Evolutionary conservation across 2,888 invertebrate species (phyloP).

Genomic region (Taphrorychus bicolor): DNA sequence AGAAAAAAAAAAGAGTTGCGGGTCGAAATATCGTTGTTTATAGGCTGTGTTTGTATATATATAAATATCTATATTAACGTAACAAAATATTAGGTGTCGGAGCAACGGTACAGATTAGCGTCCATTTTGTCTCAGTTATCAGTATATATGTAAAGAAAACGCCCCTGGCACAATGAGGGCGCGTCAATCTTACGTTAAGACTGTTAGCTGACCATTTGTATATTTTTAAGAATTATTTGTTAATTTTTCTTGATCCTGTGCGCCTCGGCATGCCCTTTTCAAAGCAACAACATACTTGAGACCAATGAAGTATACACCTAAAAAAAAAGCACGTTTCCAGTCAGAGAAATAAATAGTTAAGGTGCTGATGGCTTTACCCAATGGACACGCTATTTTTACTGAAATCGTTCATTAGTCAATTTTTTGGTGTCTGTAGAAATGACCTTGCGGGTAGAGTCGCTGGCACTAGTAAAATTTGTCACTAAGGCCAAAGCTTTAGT

Average conservation of each 20-base stretch:
- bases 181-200: slow-evolving; percentile 57
- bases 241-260: slow-evolving; percentile 50
- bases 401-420: no score
- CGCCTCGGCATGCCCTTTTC: slow-evolving; percentile 33
- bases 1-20: slow-evolving; percentile 17
- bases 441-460: no score
- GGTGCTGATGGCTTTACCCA: no score
- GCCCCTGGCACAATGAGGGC: no score
- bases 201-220: slow-evolving; percentile 56
- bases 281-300: slow-evolving; percentile 39
- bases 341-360: no score
- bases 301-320: slow-evolving; percentile 40
- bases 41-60: slow-evolving; percentile 61
- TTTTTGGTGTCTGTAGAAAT: no score
- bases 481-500: no score
- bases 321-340: slow-evolving; percentile 38
- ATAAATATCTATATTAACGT: slow-evolving; percentile 39
- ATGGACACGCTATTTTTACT: no score
- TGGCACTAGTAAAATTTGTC: no score
- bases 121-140: slow-evolving; percentile 56
- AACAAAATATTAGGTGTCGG: slow-evolving; percentile 49
- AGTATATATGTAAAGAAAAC: slow-evolving; percentile 48
- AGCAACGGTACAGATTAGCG: slow-evolving; percentile 55
- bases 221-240: slow-evolving; percentile 51
- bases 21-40: slow-evolving; percentile 53